Evolutionary conservation across 1,140 invertebrate species (phyloP), one percentile per base, ranked within the genome.

Genomic region (Psix sp.): DNA sequence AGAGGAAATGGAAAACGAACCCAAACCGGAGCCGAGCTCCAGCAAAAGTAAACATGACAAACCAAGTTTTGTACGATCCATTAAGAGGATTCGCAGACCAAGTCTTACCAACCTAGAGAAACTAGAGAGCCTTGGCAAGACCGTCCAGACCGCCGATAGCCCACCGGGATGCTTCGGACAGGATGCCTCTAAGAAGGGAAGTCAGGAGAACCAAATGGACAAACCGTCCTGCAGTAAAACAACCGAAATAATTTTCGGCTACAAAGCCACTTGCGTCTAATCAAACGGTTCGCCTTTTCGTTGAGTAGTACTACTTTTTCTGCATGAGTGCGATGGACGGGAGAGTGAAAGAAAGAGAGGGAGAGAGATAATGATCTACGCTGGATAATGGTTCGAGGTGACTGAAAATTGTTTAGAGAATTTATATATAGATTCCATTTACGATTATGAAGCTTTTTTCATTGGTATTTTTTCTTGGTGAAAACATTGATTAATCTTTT

Each of bases 191-290:
- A 56, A 56, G 42, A 21, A 74, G 14, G 38, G 62, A 29, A 35
- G 38, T 6, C 7, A 6, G 5, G 39, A 31, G 0, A 36, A 56
- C 35, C 71, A 77, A 6, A 59, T 71, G 36, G 81, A 84, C 62
- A 77, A 78, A 74, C 82, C 82, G 13, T 80, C 79, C 18, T 83
- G 78, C 42, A 84, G 82, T 36, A 83, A 84, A 49, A 81, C 78
- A 4, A 70, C 80, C 2, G 82, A 85, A 24, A 39, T 78, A 35
- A 62, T 82, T 17, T 66, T 79, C 5, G 82, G 81, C 0, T 83
- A 84, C 59, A 82, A 83, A 45, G 82, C 82, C 6, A 84, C 83
- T 3, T 82, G 82, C 42, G 82, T 85, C 26, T 85, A 79, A 40
- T 38, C 35, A 52, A 59, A 66, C 7, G 2, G 1, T 35, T 13